Conservation (phyloP, 1,140 invertebrate genomes). For the Aphelenchoides fujianensis region DNA sequence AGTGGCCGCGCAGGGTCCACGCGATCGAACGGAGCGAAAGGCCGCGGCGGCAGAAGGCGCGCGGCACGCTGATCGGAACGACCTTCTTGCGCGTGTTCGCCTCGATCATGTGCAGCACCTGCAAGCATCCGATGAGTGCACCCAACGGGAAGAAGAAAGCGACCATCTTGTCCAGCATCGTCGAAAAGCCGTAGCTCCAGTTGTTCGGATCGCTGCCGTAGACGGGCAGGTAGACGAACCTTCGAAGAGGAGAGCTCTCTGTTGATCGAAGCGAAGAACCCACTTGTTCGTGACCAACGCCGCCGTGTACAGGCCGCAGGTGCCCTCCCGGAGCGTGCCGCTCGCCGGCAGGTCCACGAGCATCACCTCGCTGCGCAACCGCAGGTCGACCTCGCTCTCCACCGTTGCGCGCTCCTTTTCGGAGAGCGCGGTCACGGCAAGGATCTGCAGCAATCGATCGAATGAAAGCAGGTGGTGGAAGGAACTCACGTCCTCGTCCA, state of each 20-base stretch:
- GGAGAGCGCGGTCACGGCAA: conserved; percentile 34
- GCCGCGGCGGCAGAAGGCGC: conserved; percentile 45
- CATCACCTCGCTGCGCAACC: conserved; percentile 39
- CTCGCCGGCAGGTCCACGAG: conserved; percentile 45
- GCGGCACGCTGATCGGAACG: conserved; percentile 44
- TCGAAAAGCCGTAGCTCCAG: conserved; percentile 48
- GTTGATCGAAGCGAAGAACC: too few relatives aligned
- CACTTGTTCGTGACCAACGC: conserved; percentile 51
- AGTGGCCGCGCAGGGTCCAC: conserved; percentile 37
- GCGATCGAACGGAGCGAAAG: conserved; percentile 40
- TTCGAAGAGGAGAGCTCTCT: conserved; percentile 24
- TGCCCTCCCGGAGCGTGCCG: conserved; percentile 22
- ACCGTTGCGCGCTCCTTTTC: conserved; percentile 30
- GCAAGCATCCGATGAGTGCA: neutral
- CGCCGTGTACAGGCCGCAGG: conserved; percentile 52
- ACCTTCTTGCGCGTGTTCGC: conserved; percentile 44
- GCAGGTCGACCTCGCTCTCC: too few relatives aligned
- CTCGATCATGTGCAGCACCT: conserved; percentile 37
- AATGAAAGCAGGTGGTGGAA: conserved; percentile 11
- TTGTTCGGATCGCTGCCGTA: conserved; percentile 47
- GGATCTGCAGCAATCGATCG: conserved; percentile 26
- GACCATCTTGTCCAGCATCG: conserved; percentile 50
- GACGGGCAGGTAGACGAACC: conserved; percentile 49
- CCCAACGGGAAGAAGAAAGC: conserved; percentile 23
- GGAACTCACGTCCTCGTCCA: conserved; percentile 49